Base-by-base conservation (phyloP, 2,797 vertebrate species). In the Pangasius krempfi region DNA sequence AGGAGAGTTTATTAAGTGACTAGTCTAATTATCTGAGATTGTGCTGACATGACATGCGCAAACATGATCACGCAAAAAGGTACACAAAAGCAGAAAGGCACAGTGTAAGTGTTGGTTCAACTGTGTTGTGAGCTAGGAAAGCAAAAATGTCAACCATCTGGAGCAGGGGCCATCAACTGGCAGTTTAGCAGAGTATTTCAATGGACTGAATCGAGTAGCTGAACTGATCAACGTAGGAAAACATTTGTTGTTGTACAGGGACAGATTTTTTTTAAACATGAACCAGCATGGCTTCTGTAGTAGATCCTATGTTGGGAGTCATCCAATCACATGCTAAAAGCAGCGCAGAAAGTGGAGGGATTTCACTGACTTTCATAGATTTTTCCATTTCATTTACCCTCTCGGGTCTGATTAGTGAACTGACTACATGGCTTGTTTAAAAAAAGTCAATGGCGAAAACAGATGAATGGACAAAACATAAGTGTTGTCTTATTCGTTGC, bases 141-240 rank as follows among this genome's bases (percentile, higher is more conserved):
- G 25, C 80, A 44, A 83, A 83, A 60, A 60, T 62, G 33, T 52
- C 62, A 84, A 37, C 47, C 47, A 84, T 70, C 83, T 14, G 83
- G 47, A 84, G n/a, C n/a, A 37, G 47, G 10, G 47, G 37, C 6
- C 7, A 37, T 18, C 40, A 30, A 66, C 6, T 40, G 33, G 33
- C 5, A 33, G 37, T 50, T 10, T 52, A 6, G 62, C 4, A 68
- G 30, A 50, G 27, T 30, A 30, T 30, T 66, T 68, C 62, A 20
- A 16, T 30, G 16, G 14, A 66, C 60, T 52, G 44, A 84, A 68
- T 52, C 18, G 7, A 68, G 27, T 18, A 30, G 58, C n/a, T 47
- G 25, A 83, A 68, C 27, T 0, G n/a, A 84, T 13, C n/a, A 50
- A 22, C 9, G 16, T 50, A 10, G 3, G 79, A 40, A 44, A 82